Conservation (phyloP, 1,140 invertebrate genomes). For the Temnothorax longispinosus region DNA sequence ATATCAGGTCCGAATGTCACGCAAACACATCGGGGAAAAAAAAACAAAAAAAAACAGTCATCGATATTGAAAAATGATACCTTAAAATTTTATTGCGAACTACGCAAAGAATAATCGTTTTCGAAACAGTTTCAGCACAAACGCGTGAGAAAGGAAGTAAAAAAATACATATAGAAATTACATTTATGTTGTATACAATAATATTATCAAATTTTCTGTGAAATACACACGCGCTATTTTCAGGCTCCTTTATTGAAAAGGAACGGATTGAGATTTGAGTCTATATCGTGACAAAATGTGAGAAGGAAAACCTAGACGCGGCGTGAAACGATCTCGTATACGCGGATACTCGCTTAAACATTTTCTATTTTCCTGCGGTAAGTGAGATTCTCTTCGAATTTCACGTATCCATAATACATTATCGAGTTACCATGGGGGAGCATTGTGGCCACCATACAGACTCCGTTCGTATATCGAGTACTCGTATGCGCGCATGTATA, state of each 20-base stretch:
- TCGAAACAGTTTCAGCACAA: background rate
- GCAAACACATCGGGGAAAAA: background rate
- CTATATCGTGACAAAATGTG: slow-evolving; percentile 3
- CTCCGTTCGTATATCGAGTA: slow-evolving; percentile 66
- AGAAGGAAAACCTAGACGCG: slow-evolving; percentile 43
- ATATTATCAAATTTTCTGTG: background rate
- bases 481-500: slow-evolving; percentile 56
- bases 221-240: background rate
- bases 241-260: background rate
- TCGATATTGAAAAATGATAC: background rate
- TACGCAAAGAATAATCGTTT: background rate
- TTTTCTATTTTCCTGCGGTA: slow-evolving; percentile 72
- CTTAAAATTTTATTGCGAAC: background rate
- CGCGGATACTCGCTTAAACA: slow-evolving; percentile 65
- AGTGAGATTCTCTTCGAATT: slow-evolving; percentile 74
- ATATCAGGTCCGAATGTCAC: background rate
- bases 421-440: slow-evolving; percentile 76
- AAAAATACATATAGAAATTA: background rate
- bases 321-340: slow-evolving; percentile 64
- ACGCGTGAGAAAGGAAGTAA: background rate
- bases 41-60: background rate
- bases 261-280: background rate
- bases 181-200: background rate
- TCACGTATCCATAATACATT: slow-evolving; percentile 75
- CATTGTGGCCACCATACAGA: slow-evolving; percentile 72